Evolutionary conservation across 2,113 vertebrate genomes (phyloP), one percentile per base, ranked within the genome.

Genomic region (Archilochus colubris): DNA sequence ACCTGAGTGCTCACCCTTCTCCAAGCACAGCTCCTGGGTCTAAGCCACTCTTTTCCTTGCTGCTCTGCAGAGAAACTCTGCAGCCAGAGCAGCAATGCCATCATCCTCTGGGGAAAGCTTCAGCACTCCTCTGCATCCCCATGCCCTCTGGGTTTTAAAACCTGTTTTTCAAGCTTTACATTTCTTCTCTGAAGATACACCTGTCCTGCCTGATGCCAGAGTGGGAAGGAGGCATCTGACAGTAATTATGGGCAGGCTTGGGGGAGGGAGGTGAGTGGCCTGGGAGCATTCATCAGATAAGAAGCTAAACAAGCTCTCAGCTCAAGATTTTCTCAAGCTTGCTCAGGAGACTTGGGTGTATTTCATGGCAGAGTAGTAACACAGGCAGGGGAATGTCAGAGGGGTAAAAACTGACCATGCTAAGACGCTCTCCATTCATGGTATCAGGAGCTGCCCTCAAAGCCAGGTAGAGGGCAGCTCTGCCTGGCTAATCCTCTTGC

Each of bases 111-210:
- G 80, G 89, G 89, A 95, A 93, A 89, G 89, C 93, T 93, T 53
- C 7, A 6, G 14, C 23, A 33, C 72, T 96, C 69, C 86, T 95
- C 91, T 91, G 70, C 75, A 91, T 96, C 88, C 89, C 33, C 21
- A 5, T 91, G 87, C 92, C 87, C 91, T 89, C 84, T 68, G 89
- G 92, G 93, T 48, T 95, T 94, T 89, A 89, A 95, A 95, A 96
- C 96, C 92, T 91, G 95, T 93, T 95, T 92, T 92, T 97, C 94
- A 69, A 96, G 94, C 94, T 86, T 85, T 80, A 16, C 13, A 2
- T 92, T 92, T 95, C 57, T 93, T n/a, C 72, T 92, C 82, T 92
- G 88, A 91, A 94, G 88, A 94, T 91, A 91, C 94, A 95, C 93
- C 95, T 95, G 95, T 97, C 91, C 93, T 0, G 0, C 75, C 66